Evolutionary conservation across 1,140 invertebrate genomes (phyloP), one percentile per base, ranked within the genome.

Genomic region (Fopius arisanus): DNA sequence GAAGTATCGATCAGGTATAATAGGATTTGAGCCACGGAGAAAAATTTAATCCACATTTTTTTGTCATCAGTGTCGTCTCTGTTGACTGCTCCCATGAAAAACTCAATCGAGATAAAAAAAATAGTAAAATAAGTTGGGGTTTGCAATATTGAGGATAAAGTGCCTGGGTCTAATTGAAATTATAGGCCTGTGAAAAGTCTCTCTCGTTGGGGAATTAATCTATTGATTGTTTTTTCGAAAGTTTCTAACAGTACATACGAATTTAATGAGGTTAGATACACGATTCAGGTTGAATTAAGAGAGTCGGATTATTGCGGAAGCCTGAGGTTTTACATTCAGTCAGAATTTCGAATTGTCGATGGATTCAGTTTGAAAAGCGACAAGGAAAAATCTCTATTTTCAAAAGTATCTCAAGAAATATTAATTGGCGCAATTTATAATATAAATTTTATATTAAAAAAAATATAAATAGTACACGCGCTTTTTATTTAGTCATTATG

Each of bases 171-270:
- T n/a, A 5, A 29, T 19, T 16, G 29, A 33, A 66, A 29, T 33
- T 16, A 66, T 19, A 66, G 33, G n/a, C n/a, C 19, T 26, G 19
- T 26, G 19, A 12, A 26, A 12, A 59, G 23, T 26, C 9, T 59
- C 23, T n/a, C 14, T 37, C 4, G 72, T 40, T 71, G 70, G 54
- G 54, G 72, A 72, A 76, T 40, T 37, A 78, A 73, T 41, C 62
- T 67, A 74, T 75, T 72, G 73, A 75, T 79, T 79, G 54, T 78
- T 72, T 78, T 74, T 70, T 37, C 26, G 41, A 62, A 77, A 78
- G 62, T 78, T 79, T 54, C 66, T 40, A 66, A 40, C 37, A 40
- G 33, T 41, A 28, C 21, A 23, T 41, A 14, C 21, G 26, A 59
- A 67, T 40, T 67, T 19, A 67, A 67, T 67, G 65, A 21, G 65